Percentiles rank a stretch among this genome's conserved stretches.
phyloP scores from a whole-genome alignment of 2,113 vertebrate genomes.

The Excalfactoria chinensis region DNA sequence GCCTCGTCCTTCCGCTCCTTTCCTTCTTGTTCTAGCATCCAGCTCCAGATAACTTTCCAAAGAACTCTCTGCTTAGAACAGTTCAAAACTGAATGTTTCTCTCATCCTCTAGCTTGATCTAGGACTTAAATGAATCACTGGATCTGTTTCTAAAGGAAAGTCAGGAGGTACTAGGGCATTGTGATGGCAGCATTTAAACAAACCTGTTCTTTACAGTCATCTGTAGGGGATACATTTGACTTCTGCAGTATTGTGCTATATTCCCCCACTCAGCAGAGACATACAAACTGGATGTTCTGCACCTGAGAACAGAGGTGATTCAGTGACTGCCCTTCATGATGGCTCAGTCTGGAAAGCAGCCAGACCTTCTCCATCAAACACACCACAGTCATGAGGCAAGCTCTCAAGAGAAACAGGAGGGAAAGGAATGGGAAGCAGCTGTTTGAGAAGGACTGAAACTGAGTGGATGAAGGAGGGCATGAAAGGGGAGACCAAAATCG shows the following conservation, averaged over 20 bases:
- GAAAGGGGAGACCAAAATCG: background rate
- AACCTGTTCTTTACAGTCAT: background rate
- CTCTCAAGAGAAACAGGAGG: background rate
- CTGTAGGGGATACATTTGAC: background rate
- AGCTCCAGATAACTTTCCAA: background rate
- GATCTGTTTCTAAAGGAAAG: background rate
- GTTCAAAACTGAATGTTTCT: background rate
- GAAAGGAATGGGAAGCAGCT: background rate
- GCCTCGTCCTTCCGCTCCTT: background rate
- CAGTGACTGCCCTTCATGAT: background rate
- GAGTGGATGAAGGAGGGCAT: background rate
- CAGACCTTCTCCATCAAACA: slow-evolving; percentile 12
- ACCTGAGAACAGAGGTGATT: background rate
- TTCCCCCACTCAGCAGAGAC: background rate
- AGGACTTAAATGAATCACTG: background rate
- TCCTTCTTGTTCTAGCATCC: background rate
- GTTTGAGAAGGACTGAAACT: background rate
- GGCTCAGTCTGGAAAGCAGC: background rate
- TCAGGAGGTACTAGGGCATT: background rate
- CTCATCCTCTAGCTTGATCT: background rate
- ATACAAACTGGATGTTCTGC: background rate
- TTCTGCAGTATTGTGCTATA: background rate
- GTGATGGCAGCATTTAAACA: background rate
- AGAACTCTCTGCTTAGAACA: background rate
- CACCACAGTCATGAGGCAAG: background rate